Evolutionary conservation across 2,888 invertebrate species (phyloP), one percentile per base, ranked within the genome.

Genomic region (Phyto melanocephala): DNA sequence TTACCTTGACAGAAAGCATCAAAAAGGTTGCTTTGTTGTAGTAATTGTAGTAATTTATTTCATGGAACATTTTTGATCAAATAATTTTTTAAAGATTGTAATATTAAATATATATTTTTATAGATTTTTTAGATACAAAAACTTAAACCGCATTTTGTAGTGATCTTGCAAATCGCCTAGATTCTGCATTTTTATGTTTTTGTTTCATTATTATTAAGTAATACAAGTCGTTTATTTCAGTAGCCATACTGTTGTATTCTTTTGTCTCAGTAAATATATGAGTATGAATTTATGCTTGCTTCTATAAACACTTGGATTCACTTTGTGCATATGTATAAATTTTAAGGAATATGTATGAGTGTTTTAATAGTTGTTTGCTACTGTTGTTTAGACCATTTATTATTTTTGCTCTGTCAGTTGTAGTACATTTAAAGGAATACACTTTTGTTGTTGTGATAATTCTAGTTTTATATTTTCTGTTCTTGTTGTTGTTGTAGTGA

Each of bases 361-460:
- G 11, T 13, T 35, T 33, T 20, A 33, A 52, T 42, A 33, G 72
- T 67, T 72, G 65, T n/a, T 28, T 28, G 28, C 67, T 79, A 58
- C 24, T 79, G 15, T 52, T 70, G 52, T 78, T 63, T 17, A 72
- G 45, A 52, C 60, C 67, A 79, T 79, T 74, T 79, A 79, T 79
- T 72, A 74, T 79, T 52, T 79, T 72, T 72, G 60, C 37, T 79
- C 50, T 79, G 72, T 79, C 72, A 74, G 71, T 79, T 72, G 50
- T 79, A 72, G 60, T 45, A 72, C 58, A 67, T 79, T 79, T 79
- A 67, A 72, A 74, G 37, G 8, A 67, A 33, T 35, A 28, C 8
- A 2, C 6, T 24, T 28, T 24, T 56, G 35, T 52, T 75, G 24
- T 68, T 75, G 45, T 56, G 24, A 65, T 65, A 75, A 65, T 74